Percentiles rank a stretch among this genome's conserved stretches.
Conservation (phyloP, 2,113 vertebrate genomes). For the Riparia riparia region DNA sequence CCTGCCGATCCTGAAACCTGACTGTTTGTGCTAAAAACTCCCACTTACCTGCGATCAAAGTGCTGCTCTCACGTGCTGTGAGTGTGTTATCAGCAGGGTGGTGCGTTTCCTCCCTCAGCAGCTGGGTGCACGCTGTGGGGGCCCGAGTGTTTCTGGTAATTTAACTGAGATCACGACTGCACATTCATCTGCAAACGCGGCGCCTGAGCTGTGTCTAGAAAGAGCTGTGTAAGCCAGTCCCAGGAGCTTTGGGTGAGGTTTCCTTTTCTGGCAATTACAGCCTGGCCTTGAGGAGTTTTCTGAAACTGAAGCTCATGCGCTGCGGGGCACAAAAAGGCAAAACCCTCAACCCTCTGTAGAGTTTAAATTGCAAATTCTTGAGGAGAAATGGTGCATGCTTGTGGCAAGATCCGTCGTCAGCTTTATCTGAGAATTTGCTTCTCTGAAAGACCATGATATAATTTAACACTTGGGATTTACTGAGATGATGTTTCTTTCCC, state of each 20-base stretch:
- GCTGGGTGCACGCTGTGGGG: neutral
- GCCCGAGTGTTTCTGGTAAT: constrained; percentile 70
- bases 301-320: neutral
- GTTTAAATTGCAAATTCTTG: neutral
- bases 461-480: neutral
- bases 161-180: constrained; percentile 47
- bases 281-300: neutral
- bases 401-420: neutral
- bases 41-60: neutral
- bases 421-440: neutral
- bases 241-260: constrained; percentile 15
- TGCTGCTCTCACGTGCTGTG: neutral
- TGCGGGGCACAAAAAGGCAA: neutral
- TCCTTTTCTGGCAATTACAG: constrained; percentile 37
- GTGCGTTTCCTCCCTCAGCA: constrained; percentile 62
- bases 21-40: constrained; percentile 24
- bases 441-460: neutral
- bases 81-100: neutral
- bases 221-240: neutral
- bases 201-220: constrained; percentile 50
- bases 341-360: neutral
- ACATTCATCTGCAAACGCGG: constrained; percentile 35
- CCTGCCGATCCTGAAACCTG: neutral
- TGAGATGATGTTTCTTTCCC: neutral
- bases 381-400: neutral